Evolutionary conservation across 2,797 vertebrate species (phyloP), one percentile per base, ranked within the genome.

Genomic region (Psittacula derbiana): DNA sequence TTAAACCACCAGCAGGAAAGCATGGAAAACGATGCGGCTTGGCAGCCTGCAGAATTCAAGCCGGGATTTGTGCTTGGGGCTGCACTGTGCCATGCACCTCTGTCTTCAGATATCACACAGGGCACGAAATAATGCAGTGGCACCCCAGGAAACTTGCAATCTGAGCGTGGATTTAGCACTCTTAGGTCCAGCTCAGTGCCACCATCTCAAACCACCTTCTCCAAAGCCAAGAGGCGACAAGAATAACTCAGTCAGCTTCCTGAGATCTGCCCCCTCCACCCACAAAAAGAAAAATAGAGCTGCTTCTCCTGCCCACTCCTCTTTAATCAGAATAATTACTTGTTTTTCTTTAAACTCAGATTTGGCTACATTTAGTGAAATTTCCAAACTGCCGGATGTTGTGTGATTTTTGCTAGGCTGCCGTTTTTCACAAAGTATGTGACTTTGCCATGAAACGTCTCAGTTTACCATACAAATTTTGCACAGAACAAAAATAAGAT

Each of bases 381-480:
- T 97, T 96, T 97, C 93, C 95, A 95, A 93, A 96, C 91, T 95
- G 93, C 97, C 88, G 84, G 95, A 96, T 95, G 91, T 88, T 95
- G 95, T 94, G 95, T 93, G 95, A 96, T 95, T 97, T 96, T 93
- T 86, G 89, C 93, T 93, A 96, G 96, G 94, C 96, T 96, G 94
- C 92, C 83, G 88, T 89, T 95, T 94, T 93, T 96, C 88, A 90
- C 91, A 88, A 96, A 97, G 85, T 93, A 96, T 91, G 88, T 90
- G 95, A 92, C 95, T 97, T 95, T 93, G 84, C 93, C 96, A 95
- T 92, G 94, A 88, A 97, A 95, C 69, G 55, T 95, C 96, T 96
- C 96, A 94, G 95, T 97, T 97, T 96, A 97, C 93, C 92, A 96
- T 88, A 96, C 96, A 97, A 96, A 96, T 95, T 93, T 87, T 90